Evolutionary conservation across 1,140 invertebrate species (phyloP), one percentile per base, ranked within the genome.

Genomic region (Centruroides vittatus): DNA sequence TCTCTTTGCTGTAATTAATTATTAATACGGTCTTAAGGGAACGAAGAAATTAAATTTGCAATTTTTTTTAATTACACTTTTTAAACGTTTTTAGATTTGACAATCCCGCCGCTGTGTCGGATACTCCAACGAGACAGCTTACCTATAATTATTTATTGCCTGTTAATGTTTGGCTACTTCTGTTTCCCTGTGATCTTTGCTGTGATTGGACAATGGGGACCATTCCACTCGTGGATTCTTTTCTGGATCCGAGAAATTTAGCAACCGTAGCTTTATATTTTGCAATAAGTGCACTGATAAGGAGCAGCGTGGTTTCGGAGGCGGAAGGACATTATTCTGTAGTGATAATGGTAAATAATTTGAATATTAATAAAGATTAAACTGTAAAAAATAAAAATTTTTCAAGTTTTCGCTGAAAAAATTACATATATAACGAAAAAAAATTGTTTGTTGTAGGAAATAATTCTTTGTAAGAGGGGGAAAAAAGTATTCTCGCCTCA

Each of bases 191-290:
- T 64, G 81, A 88, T 68, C 80, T 98, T 12, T 96, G 93, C 77
- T 97, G 93, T 75, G 94, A 98, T 77, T 98, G 93, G 93, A 97
- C 93, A 52, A 98, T 98, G 94, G 93, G 92, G 47, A 96, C 93
- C 36, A 85, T 98, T 58, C 89, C 92, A 0, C 71, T 97, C 10
- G 78, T 98, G 10, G 80, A 84, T 61, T 84, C 83, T 47, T 81
- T 93, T 67, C 64, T 78, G 1, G 94, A 98, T 76, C 69, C 78
- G 1, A 79, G 94, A 47, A 97, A 96, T 78, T 64, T 94, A n/a
- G 81, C 83, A 5, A 96, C 92, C 0, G 7, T 93, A 3, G 75
- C 77, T 0, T 82, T 89, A 47, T 89, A 89, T 67, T 67, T 67
- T 66, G 74, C 0, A 78, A 78, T 7, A 68, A 48, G n/a, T 49